A percentile compares a stretch with the other conserved stretches of the same genome.
Conservation (phyloP, 1,140 invertebrate genomes). For the Penaeus vannamei region DNA sequence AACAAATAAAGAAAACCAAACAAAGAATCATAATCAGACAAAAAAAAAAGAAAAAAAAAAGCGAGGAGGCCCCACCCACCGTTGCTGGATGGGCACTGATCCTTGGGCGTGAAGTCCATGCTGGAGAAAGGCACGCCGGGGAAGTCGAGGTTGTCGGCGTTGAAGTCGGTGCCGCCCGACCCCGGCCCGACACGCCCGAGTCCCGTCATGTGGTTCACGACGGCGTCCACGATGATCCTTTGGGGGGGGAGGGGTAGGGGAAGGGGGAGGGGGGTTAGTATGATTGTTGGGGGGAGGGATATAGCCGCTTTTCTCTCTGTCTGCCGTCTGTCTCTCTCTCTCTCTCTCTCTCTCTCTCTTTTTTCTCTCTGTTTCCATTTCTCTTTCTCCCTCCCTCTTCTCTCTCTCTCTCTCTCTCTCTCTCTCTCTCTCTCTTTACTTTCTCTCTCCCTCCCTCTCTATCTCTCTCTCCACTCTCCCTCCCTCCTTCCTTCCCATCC, state of each 20-base stretch:
- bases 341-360: no score
- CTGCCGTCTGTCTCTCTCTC: no score
- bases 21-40: no score
- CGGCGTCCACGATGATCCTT: constrained; percentile 75
- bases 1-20: no score
- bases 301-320: not conserved
- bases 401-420: no score
- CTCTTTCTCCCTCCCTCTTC: no score
- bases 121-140: constrained; percentile 74
- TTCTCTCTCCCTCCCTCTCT: not conserved
- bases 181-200: constrained; percentile 68
- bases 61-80: constrained; percentile 55
- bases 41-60: no score
- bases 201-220: constrained; percentile 77
- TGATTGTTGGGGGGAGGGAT: not conserved
- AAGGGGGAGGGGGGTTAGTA: not conserved
- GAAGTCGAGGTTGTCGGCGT: constrained; percentile 70
- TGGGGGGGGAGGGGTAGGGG: not conserved
- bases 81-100: constrained; percentile 69
- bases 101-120: constrained; percentile 69
- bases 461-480: not conserved
- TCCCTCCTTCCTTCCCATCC: not conserved
- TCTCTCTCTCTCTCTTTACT: not conserved
- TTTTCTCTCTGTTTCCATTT: no score
- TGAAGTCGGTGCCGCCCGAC: constrained; percentile 70